Conservation (phyloP, 2,888 invertebrate genomes). For the Oxycera nigricornis region DNA sequence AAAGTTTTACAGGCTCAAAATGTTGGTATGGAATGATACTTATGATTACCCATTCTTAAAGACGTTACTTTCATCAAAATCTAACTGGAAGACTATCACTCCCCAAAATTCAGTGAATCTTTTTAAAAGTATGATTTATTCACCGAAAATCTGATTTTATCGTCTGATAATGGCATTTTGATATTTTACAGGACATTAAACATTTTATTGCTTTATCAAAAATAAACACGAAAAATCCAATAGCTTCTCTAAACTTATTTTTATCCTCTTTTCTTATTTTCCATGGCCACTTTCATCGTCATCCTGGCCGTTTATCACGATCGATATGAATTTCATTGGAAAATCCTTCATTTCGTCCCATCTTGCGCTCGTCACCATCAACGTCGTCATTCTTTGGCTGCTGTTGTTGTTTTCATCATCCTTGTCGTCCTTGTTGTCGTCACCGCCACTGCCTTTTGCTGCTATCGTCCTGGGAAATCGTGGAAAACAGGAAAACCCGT, state of each 20-base stretch:
- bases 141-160: slow-evolving; percentile 45
- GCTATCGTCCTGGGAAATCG: background rate
- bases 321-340: slow-evolving; percentile 33
- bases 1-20: no score
- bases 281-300: background rate
- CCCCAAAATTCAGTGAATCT: no score
- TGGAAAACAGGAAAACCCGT: slow-evolving; percentile 74
- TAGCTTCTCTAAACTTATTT: slow-evolving; percentile 32
- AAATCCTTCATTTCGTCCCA: background rate
- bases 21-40: no score
- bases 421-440: background rate
- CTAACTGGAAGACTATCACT: no score
- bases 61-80: no score
- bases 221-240: slow-evolving; percentile 3
- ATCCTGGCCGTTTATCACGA: slow-evolving; percentile 11
- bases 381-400: background rate
- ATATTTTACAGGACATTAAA: slow-evolving; percentile 48
- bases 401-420: background rate
- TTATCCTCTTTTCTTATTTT: slow-evolving; percentile 16
- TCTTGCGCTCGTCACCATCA: background rate
- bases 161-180: slow-evolving; percentile 47
- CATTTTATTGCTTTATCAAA: slow-evolving; percentile 45
- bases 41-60: no score
- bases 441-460: background rate
- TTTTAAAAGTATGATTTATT: slow-evolving; percentile 3